phyloP scores from a whole-genome alignment of 2,797 vertebrate species.

The Gadopsis bispinosus region DNA sequence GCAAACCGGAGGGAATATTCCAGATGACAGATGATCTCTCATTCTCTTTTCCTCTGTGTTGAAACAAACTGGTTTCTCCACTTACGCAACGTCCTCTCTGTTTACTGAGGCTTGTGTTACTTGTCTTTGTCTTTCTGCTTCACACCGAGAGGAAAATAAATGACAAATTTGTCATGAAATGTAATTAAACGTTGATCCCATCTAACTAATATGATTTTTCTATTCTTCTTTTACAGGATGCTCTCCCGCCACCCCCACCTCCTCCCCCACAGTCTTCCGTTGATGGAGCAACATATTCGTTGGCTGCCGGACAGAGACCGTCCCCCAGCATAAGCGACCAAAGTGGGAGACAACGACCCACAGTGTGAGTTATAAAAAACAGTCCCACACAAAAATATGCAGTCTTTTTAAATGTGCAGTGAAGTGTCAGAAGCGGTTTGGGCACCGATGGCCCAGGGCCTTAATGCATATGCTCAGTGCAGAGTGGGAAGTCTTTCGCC shows the following conservation, averaged over 20 bases:
- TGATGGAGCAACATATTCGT: constrained; percentile 84
- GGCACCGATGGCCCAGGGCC: constrained; percentile 28
- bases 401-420: constrained; percentile 68
- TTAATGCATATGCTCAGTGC: constrained; percentile 24
- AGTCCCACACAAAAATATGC: constrained; percentile 62
- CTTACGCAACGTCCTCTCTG: constrained; percentile 38
- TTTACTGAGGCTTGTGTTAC: constrained; percentile 33
- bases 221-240: constrained; percentile 83
- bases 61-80: constrained; percentile 67
- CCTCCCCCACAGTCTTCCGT: constrained; percentile 90
- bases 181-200: constrained; percentile 19
- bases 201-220: constrained; percentile 22
- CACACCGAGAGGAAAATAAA: constrained; percentile 14
- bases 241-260: constrained; percentile 94
- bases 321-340: constrained; percentile 88
- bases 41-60: constrained; percentile 57
- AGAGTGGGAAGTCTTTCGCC: constrained; percentile 41
- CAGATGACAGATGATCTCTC: constrained; percentile 70
- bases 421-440: constrained; percentile 63
- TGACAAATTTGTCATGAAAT: constrained; percentile 12
- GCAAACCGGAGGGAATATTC: constrained; percentile 66
- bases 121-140: constrained; percentile 33
- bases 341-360: constrained; percentile 92
- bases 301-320: constrained; percentile 88
- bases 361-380: constrained; percentile 91